Base-by-base conservation (phyloP, 1,140 invertebrate species). In the Tetraneura akinire region DNA sequence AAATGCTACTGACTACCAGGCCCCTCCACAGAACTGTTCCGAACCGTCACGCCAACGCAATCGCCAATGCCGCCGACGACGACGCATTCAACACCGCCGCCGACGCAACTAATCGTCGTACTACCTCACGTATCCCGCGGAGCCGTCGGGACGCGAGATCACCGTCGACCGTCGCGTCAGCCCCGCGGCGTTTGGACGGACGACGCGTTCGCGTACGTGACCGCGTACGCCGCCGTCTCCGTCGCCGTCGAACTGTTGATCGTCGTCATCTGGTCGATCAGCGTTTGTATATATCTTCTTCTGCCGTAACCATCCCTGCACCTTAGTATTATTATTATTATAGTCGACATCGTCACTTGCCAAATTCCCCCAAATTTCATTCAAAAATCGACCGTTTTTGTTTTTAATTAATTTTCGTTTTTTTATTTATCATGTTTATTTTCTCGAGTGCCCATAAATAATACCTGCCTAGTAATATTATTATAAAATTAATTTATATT, bases 1-100 rank as follows among this genome's bases (percentile, higher is more conserved):
- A 94, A 94, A 88, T 94, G 93, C 88, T 90, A 92, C 86, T 91
- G 90, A 85, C 83, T 84, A 84, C 81, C 83, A 81, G 82, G 83
- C 82, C 83, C 83, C 83, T 84, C 82, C 83, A 55, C 29, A 32
- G 51, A 74, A 47, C 14, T 82, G 47, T 81, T 80, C 74, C 68
- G 29, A 32, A 55, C 71, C 60, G n/a, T 16, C 45, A 14, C 37
- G 8, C 21, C 18, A n/a, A 11, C 32, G 13, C 45, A 10, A 14
- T 14, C 45, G 13, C n/a, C 64, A 6, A 14, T 37, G 13, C 32
- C 37, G 13, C 37, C 1, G 32, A 3, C 80, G 92, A 91, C 80
- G n/a, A 5, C 64, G n/a, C 32, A 37, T 4, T 37, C 32, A 37
- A 37, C 32, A 37, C 37, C 64, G 64, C n/a, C 18, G 51, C 81